phyloP scores from a whole-genome alignment of 2,797 vertebrate genomes.

The Neosilurus hyrtlii region DNA sequence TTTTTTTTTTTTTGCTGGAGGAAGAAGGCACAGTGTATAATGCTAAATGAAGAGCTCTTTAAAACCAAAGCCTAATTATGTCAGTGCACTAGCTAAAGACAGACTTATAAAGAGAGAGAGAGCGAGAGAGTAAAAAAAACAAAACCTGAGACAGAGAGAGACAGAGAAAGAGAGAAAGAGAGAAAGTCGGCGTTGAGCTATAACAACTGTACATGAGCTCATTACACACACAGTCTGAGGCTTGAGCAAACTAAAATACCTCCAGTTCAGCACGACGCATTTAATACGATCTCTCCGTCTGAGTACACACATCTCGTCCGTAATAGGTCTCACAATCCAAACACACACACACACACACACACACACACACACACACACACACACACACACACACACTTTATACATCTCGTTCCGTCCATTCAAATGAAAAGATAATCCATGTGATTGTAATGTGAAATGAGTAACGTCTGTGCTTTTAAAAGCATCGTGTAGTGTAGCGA shows the following conservation, averaged over 20 bases:
- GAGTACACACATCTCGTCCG: constrained; percentile 15
- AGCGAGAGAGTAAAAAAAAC: constrained; percentile 44
- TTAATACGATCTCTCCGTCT: constrained; percentile 51
- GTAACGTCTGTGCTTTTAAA: neutral
- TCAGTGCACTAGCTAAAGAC: constrained; percentile 59
- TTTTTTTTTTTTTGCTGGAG: constrained; percentile 46
- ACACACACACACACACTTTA: neutral
- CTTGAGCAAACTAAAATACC: constrained; percentile 48
- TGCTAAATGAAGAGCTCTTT: constrained; percentile 54
- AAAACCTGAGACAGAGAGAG: neutral
- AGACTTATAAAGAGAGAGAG: constrained; percentile 52
- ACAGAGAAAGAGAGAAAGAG: constrained; percentile 27
- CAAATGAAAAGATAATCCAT: neutral
- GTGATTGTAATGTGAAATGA: neutral
- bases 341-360: constrained; percentile 20
- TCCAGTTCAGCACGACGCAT: constrained; percentile 40
- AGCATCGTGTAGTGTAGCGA: neutral
- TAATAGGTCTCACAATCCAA: constrained; percentile 19
- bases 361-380: neutral
- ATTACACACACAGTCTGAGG: constrained; percentile 55
- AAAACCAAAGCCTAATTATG: constrained; percentile 60
- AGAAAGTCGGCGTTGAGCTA: constrained; percentile 55
- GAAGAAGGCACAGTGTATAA: constrained; percentile 30
- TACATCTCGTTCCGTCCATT: neutral
- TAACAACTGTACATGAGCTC: constrained; percentile 62